Evolutionary conservation across 2,113 vertebrate genomes (phyloP), one percentile per base, ranked within the genome.

Genomic region (Sylvietta virens): DNA sequence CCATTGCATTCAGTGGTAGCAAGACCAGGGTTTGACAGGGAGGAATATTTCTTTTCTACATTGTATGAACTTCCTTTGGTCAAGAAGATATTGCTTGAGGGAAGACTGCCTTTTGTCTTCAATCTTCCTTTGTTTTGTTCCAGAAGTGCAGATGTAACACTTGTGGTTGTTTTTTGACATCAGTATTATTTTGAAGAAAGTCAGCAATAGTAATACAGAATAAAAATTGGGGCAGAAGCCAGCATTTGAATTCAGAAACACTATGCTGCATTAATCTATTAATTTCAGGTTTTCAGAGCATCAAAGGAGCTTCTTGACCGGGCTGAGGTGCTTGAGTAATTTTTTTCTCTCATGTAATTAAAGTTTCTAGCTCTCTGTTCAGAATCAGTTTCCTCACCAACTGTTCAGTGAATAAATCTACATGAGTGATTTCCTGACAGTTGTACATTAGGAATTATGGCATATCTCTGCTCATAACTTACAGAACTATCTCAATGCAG

Each of bases 341-440:
- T 94, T 90, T 89, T 95, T 94, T 79, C 65, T 94, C 48, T 93
- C 54, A 11, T 31, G 26, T 95, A 96, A 96, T 95, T 97, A 95
- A 91, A 93, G 39, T 95, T 93, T 78, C 72, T 40, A 83, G 54
- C 51, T 95, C 88, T 51, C 88, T 96, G 58, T 90, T 96, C 96
- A 94, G 88, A 96, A 95, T 86, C 78, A 37, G 94, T 93, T 97
- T 95, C 76, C 72, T 94, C 64, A 88, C 84, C 71, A 62, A 57
- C 88, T 88, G 88, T 76, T 96, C 84, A 94, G 92, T 97, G 93
- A 95, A 95, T 97, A 97, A 97, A 97, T 97, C 93, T 93, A 56
- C 0, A 7, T 93, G 91, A 93, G 66, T 96, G 96, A 97, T 97
- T 97, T 97, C 86, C 81, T 95, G 95, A 92, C 88, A 94, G 74